These are phyloP conservation scores for Teleopsis dalmanni DNA, from an alignment of 1,140 invertebrate species.

Conservation along the genomic window DNA sequence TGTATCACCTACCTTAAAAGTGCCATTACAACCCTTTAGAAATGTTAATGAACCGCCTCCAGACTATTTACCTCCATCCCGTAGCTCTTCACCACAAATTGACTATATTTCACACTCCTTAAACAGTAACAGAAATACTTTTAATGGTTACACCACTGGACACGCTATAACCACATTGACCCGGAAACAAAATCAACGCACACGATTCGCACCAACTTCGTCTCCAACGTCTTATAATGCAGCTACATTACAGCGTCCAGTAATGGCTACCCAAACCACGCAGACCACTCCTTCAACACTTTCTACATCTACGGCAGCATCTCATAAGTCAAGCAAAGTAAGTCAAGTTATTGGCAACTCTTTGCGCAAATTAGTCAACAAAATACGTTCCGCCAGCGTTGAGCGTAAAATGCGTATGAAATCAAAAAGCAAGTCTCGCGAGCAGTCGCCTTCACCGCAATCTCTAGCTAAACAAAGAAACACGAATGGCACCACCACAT, in stretches of 20 bases:
- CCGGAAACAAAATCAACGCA: slow-evolving; percentile 58
- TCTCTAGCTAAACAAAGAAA: slow-evolving; percentile 30
- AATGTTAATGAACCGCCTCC: slow-evolving; percentile 52
- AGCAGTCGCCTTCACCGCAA: slow-evolving; percentile 49
- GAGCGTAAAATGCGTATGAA: slow-evolving; percentile 60
- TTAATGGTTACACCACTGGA: slow-evolving; percentile 20
- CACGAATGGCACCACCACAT: slow-evolving; percentile 48
- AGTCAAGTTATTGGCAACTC: slow-evolving; percentile 59
- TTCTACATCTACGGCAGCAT: slow-evolving; percentile 21
- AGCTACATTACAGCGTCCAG: slow-evolving; percentile 39
- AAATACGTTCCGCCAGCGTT: slow-evolving; percentile 64
- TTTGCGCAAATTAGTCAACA: slow-evolving; percentile 67
- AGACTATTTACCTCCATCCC: slow-evolving; percentile 60
- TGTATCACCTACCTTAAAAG: slow-evolving; percentile 1
- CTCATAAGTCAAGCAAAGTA: slow-evolving; percentile 39
- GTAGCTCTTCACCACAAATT: slow-evolving; percentile 45
- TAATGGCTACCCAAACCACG: slow-evolving; percentile 18
- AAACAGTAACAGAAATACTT: slow-evolving; percentile 14
- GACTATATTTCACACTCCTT: slow-evolving; percentile 22
- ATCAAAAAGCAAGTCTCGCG: slow-evolving; percentile 36
- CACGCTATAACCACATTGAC: slow-evolving; percentile 23
- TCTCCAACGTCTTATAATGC: slow-evolving; percentile 44
- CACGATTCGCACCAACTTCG: slow-evolving; percentile 54
- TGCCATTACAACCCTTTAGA: slow-evolving; percentile 9
- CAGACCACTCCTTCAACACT: slow-evolving; percentile 17